Conservation (phyloP, 2,797 vertebrate genomes). For the Zalophus californianus region DNA sequence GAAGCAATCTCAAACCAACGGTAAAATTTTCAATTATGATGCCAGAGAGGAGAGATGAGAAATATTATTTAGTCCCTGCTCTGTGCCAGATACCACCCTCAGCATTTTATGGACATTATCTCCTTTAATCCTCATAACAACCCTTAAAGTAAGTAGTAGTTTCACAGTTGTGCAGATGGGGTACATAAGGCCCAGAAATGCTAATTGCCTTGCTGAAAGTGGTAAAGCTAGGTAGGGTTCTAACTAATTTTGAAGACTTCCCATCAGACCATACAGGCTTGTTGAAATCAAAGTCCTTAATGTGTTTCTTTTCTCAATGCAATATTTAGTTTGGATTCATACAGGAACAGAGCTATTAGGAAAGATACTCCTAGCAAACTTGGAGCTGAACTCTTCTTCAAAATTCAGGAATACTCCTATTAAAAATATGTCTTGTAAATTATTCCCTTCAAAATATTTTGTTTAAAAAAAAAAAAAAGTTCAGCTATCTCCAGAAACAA, state of each 20-base stretch:
- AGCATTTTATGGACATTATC: neutral
- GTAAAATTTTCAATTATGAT: slow-evolving; percentile 19
- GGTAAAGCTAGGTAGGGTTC: neutral
- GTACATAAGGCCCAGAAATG: neutral
- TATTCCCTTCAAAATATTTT: slow-evolving; percentile 24
- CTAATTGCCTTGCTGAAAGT: neutral
- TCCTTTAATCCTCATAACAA: slow-evolving; percentile 16
- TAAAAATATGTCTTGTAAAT: slow-evolving; percentile 48
- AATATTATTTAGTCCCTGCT: neutral
- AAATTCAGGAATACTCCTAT: slow-evolving; percentile 7
- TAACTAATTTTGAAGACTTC: neutral
- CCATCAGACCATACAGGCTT: neutral
- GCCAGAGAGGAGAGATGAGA: neutral
- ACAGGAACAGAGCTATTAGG: neutral
- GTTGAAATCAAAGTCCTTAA: neutral
- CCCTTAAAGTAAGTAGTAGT: neutral
- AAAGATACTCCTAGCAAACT: neutral
- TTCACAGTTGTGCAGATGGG: neutral
- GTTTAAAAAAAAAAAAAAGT: neutral
- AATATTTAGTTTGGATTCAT: neutral
- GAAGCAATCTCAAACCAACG: slow-evolving; percentile 23
- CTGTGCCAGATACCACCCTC: neutral
- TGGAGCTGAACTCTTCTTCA: neutral
- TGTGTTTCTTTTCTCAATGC: neutral
- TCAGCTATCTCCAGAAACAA: slow-evolving; percentile 5